Conservation (phyloP, 1,140 invertebrate genomes). For the Tetramorium alpestre region DNA sequence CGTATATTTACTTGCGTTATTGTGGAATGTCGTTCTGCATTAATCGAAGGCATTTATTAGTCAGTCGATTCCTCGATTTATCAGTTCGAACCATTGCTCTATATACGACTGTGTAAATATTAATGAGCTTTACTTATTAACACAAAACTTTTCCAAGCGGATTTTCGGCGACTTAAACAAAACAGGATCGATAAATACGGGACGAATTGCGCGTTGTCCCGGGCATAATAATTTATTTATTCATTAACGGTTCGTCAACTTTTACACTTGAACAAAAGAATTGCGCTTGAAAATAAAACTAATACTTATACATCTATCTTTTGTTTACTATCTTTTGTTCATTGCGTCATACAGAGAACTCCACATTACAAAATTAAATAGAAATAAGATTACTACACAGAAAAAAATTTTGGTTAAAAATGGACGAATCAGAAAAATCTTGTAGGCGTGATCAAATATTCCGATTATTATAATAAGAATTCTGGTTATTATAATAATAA, state of each 20-base stretch:
- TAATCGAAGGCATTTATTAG: constrained; percentile 23
- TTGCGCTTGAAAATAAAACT: neutral
- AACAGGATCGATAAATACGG: constrained; percentile 31
- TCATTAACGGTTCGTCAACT: constrained; percentile 3
- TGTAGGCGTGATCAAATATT: too few relatives aligned
- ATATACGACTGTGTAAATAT: constrained; percentile 48
- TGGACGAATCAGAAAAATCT: too few relatives aligned
- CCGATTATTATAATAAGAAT: too few relatives aligned
- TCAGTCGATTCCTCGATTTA: neutral
- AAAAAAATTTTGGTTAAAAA: too few relatives aligned
- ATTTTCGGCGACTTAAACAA: constrained; percentile 43
- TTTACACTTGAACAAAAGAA: constrained; percentile 9
- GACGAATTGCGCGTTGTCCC: neutral
- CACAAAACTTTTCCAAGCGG: constrained; percentile 32
- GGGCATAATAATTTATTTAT: constrained; percentile 24
- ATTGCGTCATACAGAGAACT: neutral
- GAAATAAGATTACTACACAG: neutral
- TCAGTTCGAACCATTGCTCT: neutral
- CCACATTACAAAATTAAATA: neutral
- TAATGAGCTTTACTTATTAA: constrained; percentile 59
- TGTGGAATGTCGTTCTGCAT: neutral
- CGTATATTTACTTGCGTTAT: neutral
- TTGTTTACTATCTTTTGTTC: neutral
- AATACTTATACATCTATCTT: neutral
- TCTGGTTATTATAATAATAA: too few relatives aligned